Conservation (phyloP, 2,113 vertebrate genomes). For the Bos taurus region DNA sequence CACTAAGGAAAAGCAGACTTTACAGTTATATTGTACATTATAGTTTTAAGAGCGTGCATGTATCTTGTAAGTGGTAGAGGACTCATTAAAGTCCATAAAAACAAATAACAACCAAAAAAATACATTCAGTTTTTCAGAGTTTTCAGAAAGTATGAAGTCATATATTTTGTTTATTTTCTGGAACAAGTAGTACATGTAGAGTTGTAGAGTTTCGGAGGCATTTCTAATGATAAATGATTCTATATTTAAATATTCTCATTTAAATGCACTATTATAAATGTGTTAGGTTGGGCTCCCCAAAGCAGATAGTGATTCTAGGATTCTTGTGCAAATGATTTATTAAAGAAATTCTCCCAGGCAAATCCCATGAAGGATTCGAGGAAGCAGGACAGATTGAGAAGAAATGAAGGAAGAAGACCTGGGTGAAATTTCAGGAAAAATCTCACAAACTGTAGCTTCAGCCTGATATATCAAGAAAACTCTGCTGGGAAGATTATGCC, state of each 20-base stretch:
- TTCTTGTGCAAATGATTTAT: neutral
- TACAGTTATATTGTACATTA: neutral
- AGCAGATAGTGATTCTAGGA: neutral
- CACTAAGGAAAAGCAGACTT: neutral
- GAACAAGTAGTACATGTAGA: neutral
- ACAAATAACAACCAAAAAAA: neutral
- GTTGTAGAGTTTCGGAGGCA: neutral
- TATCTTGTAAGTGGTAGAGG: neutral
- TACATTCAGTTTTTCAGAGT: neutral
- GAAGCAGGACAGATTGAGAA: neutral
- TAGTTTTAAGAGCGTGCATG: neutral
- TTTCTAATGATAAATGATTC: neutral
- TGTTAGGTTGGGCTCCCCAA: neutral
- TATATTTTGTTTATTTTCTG: neutral
- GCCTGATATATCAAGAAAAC: neutral
- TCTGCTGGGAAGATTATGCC: neutral
- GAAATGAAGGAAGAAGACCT: neutral
- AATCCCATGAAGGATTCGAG: neutral
- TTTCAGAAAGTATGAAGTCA: neutral
- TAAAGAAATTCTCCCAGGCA: neutral
- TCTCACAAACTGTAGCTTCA: neutral
- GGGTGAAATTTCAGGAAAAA: neutral
- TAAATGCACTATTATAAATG: neutral
- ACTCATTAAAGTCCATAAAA: neutral
- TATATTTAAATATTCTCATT: neutral